These are phyloP conservation scores for Dasypogon diadema DNA, from an alignment of 2,888 invertebrate genomes.

Conservation along the genomic window DNA sequence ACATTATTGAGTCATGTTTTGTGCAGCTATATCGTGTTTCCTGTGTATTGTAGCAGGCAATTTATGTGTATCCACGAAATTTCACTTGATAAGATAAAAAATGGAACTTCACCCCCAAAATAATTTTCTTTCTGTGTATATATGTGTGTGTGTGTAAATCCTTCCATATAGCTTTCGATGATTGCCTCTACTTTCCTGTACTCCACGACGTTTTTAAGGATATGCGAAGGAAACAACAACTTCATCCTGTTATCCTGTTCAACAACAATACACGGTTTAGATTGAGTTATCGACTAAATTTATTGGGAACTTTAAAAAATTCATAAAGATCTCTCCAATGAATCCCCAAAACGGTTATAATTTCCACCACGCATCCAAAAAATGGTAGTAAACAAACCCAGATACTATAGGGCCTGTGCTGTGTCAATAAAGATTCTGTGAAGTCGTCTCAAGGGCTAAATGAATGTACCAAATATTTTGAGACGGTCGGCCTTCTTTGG, in stretches of 20 bases:
- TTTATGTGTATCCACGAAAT: background rate
- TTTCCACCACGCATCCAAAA: background rate
- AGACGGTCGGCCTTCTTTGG: background rate
- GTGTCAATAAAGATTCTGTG: background rate
- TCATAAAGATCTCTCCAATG: background rate
- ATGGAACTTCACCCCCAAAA: background rate
- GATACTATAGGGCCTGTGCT: background rate
- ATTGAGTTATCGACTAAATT: background rate
- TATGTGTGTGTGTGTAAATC: conserved; percentile 2
- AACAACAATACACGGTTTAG: background rate
- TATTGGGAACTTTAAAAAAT: background rate
- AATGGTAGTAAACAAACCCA: background rate
- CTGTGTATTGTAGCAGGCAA: no score
- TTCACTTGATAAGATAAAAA: background rate
- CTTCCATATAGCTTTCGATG: conserved; percentile 34
- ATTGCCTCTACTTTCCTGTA: background rate
- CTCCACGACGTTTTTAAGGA: no score
- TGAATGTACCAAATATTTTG: background rate
- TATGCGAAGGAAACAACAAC: no score
- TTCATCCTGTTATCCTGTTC: background rate
- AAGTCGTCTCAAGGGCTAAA: background rate
- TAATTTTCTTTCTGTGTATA: background rate
- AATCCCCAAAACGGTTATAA: background rate
- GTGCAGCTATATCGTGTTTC: background rate
- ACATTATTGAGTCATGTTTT: conserved; percentile 39